These are phyloP conservation scores for Tanypteryx hageni DNA, from an alignment of 2,888 invertebrate genomes.

Conservation along the genomic window DNA sequence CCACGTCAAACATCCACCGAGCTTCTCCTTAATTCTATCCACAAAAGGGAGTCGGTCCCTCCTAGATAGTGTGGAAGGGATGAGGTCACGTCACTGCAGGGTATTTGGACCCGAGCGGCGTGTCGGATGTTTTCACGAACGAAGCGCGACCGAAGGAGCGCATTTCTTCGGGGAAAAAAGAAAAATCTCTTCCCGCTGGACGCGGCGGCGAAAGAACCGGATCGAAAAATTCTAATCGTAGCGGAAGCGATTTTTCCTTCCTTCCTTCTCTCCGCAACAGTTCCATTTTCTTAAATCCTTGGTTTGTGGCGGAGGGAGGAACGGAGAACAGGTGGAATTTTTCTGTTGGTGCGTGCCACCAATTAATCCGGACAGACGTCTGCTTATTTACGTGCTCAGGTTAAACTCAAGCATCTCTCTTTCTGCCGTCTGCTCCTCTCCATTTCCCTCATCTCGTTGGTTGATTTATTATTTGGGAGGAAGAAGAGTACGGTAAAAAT, in stretches of 20 bases:
- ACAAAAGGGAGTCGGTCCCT: too few species aligned
- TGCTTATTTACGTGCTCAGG: constrained; percentile 17
- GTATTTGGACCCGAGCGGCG: too few species aligned
- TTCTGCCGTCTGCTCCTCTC: background rate
- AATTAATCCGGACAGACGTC: constrained; percentile 24
- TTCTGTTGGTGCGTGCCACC: background rate
- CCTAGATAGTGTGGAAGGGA: too few species aligned
- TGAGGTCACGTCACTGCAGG: too few species aligned
- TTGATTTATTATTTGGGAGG: constrained; percentile 16
- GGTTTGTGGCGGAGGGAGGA: background rate
- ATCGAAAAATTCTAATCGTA: constrained; percentile 3
- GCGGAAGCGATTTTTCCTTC: background rate
- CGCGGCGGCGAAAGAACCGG: background rate
- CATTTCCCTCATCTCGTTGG: background rate
- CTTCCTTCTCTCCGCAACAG: background rate
- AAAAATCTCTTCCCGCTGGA: too few species aligned
- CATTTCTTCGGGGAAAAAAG: too few species aligned
- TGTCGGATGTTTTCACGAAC: too few species aligned
- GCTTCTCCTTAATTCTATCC: too few species aligned
- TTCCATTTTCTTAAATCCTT: constrained; percentile 1
- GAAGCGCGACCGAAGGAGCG: too few species aligned
- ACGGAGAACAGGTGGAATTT: background rate
- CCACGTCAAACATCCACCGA: too few species aligned
- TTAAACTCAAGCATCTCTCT: background rate
- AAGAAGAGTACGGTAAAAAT: background rate